Evolutionary conservation across 2,888 invertebrate genomes (phyloP), one percentile per base, ranked within the genome.

Genomic region (Yponomeuta plumbellus): DNA sequence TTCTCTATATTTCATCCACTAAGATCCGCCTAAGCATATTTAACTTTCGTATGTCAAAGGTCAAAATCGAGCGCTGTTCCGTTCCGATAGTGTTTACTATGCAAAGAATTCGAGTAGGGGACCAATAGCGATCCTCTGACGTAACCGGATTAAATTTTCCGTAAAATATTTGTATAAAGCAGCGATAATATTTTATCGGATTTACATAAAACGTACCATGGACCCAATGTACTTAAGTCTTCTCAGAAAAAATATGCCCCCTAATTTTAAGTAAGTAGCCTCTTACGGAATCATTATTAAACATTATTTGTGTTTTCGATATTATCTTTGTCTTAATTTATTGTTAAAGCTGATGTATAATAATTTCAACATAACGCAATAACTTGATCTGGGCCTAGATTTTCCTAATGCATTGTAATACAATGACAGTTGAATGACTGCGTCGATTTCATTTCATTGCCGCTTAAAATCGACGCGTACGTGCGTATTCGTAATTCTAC

Each of bases 81-180:
- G 44, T 52, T 52, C 17, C 5, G 13, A 52, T 44, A 44, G 44
- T 52, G 5, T 52, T 52, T 8, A 52, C 44, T 52, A 52, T 52
- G 44, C 44, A 5, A 52, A 52, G 44, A 52, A 52, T 52, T 17
- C 17, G 44, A 52, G 17, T 52, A 52, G 44, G 44, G 44, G 44
- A 13, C 44, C 44, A 17, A 52, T 52, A 13, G 17, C 44, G 44
- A 52, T 52, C 44, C 44, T 62, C 65, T 73, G 73, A 71, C 72
- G 69, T 72, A 73, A 72, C 71, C 64, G 70, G 74, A 74, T 75
- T 74, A 75, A 74, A 74, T 72, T 75, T 75, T 72, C 73, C 74
- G 72, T 69, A 70, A 74, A 75, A 74, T 75, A 74, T 75, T 75
- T 73, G 71, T 71, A 70, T 69, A 71, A 17, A 61, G 17, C 61